Percentiles rank a stretch among this genome's conserved stretches.
phyloP scores from a whole-genome alignment of 2,797 vertebrate genomes.

The Fistularia tabacaria region DNA sequence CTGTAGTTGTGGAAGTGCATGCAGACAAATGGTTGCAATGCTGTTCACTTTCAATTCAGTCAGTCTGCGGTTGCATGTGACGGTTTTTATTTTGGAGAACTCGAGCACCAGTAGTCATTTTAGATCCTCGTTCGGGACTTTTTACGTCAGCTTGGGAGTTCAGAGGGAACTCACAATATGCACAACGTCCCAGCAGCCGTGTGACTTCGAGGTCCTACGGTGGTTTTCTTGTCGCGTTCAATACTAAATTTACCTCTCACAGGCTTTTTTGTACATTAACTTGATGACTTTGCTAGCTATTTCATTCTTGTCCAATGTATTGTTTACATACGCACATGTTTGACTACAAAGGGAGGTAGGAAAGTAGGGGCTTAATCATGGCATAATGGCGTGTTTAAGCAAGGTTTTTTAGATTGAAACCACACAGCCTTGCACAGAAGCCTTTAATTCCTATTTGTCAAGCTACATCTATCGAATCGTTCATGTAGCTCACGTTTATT shows the following conservation, averaged over 20 bases:
- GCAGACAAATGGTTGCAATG: no score
- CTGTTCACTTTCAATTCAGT: not conserved
- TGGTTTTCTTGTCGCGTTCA: constrained; percentile 17
- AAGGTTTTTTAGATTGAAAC: constrained; percentile 24
- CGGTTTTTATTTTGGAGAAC: not conserved
- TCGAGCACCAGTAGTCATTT: no score
- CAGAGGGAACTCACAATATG: no score
- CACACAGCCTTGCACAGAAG: constrained; percentile 41
- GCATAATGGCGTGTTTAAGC: not conserved
- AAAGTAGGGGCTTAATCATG: constrained; percentile 6
- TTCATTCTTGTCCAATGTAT: constrained; percentile 12
- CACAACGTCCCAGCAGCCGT: no score
- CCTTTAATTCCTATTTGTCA: constrained; percentile 49
- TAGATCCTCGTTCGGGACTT: no score
- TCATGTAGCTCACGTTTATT: constrained; percentile 4
- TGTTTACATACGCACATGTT: constrained; percentile 31
- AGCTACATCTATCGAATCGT: constrained; percentile 19
- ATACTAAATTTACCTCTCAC: constrained; percentile 22
- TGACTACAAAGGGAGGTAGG: not conserved
- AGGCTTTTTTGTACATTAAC: constrained; percentile 8
- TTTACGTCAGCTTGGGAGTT: no score
- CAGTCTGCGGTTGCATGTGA: constrained; percentile 1
- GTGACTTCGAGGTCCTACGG: no score
- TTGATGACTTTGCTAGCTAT: constrained; percentile 2
- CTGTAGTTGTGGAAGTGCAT: no score